These are phyloP conservation scores for Drosophila greeni DNA, from an alignment of 2,888 invertebrate genomes.

Conservation along the genomic window DNA sequence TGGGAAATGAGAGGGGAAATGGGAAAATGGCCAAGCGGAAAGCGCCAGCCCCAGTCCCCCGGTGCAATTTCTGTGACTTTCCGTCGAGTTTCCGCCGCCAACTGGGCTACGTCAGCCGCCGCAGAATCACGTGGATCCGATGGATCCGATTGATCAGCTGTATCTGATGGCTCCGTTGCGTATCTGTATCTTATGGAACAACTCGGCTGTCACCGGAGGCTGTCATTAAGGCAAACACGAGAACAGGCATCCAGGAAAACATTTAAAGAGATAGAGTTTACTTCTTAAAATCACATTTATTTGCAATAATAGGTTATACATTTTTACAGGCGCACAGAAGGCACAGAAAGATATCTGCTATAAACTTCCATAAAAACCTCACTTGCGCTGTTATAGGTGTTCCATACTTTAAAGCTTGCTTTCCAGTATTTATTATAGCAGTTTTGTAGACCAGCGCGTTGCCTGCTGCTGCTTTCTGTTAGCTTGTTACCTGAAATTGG, in stretches of 20 bases:
- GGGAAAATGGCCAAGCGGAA: conserved; percentile 34
- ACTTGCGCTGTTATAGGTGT: no score
- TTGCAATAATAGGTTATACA: no score
- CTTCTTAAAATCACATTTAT: no score
- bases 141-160: not conserved
- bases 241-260: not conserved
- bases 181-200: conserved; percentile 13
- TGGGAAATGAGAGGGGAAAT: conserved; percentile 21
- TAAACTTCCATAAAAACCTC: no score
- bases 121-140: conserved; percentile 36
- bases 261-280: not conserved
- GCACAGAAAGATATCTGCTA: no score
- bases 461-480: no score
- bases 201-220: not conserved
- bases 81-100: conserved; percentile 35
- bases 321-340: no score
- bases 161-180: not conserved
- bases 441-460: no score
- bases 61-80: conserved; percentile 28
- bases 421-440: no score
- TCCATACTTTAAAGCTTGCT: no score
- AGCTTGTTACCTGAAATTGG: no score
- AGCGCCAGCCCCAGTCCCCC: conserved; percentile 18
- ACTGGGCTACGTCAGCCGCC: conserved; percentile 15
- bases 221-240: not conserved